Evolutionary conservation across 64 coral and sea anemone genomes (phyloP).

Genomic region (Hydrozoanthus tunicans): DNA sequence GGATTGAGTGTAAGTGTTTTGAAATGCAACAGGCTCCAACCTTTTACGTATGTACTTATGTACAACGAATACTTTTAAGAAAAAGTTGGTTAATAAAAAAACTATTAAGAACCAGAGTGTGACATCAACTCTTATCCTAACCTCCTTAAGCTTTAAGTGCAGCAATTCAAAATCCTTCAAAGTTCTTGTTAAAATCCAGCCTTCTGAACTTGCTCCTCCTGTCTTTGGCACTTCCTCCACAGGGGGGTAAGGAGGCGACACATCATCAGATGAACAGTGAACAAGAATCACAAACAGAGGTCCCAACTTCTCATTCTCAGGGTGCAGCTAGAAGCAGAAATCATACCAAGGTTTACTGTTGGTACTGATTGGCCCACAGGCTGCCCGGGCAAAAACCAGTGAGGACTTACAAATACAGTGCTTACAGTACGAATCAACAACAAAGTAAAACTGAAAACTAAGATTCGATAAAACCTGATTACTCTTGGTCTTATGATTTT

Average conservation of each 20-base stretch:
- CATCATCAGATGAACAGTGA: slow-evolving; percentile 66
- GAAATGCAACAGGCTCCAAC: no score
- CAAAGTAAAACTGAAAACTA: no score
- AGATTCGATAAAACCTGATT: no score
- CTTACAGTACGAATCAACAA: no score
- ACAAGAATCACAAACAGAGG: slow-evolving; percentile 94
- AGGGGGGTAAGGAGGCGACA: not conserved
- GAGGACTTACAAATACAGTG: no score
- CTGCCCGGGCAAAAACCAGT: no score
- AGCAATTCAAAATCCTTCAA: slow-evolving; percentile 95
- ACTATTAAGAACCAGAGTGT: not conserved
- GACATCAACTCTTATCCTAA: not conserved
- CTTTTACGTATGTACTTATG: no score
- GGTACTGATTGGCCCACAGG: no score
- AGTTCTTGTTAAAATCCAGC: slow-evolving; percentile 93
- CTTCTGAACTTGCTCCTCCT: slow-evolving; percentile 71
- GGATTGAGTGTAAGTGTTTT: no score
- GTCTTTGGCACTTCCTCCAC: not conserved
- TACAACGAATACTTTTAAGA: not conserved
- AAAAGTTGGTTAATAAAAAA: not conserved
- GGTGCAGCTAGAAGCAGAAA: slow-evolving; percentile 51
- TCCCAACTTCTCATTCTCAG: slow-evolving; percentile 69
- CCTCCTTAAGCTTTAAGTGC: slow-evolving; percentile 98
- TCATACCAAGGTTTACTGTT: no score
- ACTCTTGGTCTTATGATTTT: no score